Evolutionary conservation across 1,140 invertebrate species (phyloP), one percentile per base, ranked within the genome.

Genomic region (Bathynomus jamesi): DNA sequence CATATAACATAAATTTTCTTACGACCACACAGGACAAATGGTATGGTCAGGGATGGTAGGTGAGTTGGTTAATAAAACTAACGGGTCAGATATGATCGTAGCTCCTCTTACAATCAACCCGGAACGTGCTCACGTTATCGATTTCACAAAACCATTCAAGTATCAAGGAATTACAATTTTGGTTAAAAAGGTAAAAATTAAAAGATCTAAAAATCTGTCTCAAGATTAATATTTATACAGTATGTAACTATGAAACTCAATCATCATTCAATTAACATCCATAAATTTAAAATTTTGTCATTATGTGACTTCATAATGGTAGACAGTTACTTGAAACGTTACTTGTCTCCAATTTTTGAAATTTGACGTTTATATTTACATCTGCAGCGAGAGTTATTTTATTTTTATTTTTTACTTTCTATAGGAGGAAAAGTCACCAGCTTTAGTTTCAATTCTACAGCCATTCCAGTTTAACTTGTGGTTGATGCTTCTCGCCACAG

Each of bases 71-170:
- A 87, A 89, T 78, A 92, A 95, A 81, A 85, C 89, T 77, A 67
- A 76, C 31, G 69, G 71, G 3, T 95, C 96, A 3, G 97, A 99
- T 84, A 93, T 99, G 90, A 98, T 98, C 73, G 94, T 99, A 5
- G 97, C 96, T 61, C 96, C 97, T 31, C 85, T 99, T 63, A 98
- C 96, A 40, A 99, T 99, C 78, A 99, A 96, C 84, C 96, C 96
- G n/a, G 96, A 99, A 85, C 85, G 97, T 79, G 95, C 96, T 8
- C 91, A 95, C 82, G 94, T 92, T 80, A 98, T 99, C 77, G 97
- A 99, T 81, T 99, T 99, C 83, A 97, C 95, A 79, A 99, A 99
- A 83, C 97, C 97, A 27, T 99, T 99, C 84, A 98, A 99, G 84
- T 99, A 98, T 83, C 97, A 99, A 78, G 88, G 88, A 17, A 96